Evolutionary conservation across 2,888 invertebrate species (phyloP).

Genomic region (Isotomurus palustris): DNA sequence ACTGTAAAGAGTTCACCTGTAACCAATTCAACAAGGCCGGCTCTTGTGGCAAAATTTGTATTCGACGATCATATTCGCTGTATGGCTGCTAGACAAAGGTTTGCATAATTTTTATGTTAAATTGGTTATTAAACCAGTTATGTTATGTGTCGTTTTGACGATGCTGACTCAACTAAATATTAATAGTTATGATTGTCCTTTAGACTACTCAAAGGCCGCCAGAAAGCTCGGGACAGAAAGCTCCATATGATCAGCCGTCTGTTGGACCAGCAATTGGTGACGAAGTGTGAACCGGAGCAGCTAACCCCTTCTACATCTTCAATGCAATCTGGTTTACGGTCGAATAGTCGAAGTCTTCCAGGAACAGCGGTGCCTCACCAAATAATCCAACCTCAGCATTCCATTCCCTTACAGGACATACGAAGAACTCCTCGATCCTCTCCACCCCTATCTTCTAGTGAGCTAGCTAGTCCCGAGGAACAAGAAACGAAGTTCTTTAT

Average conservation of each 20-base stretch:
- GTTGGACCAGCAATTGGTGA: slow-evolving; percentile 72
- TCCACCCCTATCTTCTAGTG: no score
- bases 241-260: slow-evolving; percentile 92
- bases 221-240: slow-evolving; percentile 92
- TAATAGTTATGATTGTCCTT: slow-evolving; percentile 15
- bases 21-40: slow-evolving; percentile 55
- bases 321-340: no score
- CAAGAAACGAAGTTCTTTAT: no score
- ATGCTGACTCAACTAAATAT: neutral
- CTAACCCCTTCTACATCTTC: neutral
- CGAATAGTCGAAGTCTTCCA: no score
- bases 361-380: no score
- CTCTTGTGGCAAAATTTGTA: slow-evolving; percentile 86
- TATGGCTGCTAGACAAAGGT: slow-evolving; percentile 98
- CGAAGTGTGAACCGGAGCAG: no score
- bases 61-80: slow-evolving; percentile 99
- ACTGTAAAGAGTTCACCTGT: slow-evolving; percentile 68
- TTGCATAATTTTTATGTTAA: slow-evolving; percentile 3
- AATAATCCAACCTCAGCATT: no score
- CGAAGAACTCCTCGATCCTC: no score
- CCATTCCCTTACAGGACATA: no score
- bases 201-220: slow-evolving; percentile 65
- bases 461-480: no score
- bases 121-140: neutral
- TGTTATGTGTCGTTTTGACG: slow-evolving; percentile 1